phyloP scores from a whole-genome alignment of 2,797 vertebrate species.

The Rhinichthys osculus region DNA sequence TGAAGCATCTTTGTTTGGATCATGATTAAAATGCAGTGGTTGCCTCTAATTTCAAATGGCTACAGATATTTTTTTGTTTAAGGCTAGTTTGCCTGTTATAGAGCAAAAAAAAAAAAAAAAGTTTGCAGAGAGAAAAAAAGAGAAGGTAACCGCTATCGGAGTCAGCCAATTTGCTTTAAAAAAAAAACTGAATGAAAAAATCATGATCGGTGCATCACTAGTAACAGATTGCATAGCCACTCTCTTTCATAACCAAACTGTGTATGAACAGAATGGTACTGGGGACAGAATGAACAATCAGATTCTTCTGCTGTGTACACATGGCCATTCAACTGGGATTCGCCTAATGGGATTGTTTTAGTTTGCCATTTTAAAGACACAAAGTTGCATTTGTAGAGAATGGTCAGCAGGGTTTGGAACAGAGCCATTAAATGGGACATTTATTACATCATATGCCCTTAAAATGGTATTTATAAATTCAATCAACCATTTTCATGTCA shows the following conservation, averaged over 20 bases:
- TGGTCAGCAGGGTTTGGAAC: constrained; percentile 9
- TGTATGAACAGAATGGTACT: neutral
- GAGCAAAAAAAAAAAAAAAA: neutral
- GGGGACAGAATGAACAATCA: neutral
- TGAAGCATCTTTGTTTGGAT: neutral
- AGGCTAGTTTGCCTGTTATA: neutral
- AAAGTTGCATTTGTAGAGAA: neutral
- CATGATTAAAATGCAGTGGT: neutral
- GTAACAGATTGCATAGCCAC: neutral
- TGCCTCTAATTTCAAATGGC: neutral
- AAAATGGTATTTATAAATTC: neutral
- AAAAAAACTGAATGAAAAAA: too few relatives aligned
- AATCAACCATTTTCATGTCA: constrained; percentile 3
- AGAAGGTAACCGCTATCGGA: neutral
- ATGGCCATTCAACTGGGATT: neutral
- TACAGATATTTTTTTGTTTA: neutral
- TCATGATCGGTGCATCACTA: neutral
- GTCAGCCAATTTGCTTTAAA: neutral
- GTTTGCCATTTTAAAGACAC: neutral
- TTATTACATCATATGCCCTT: neutral
- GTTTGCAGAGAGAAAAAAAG: rapidly evolving
- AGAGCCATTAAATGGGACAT: neutral
- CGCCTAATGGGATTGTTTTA: neutral
- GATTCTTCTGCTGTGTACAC: neutral
- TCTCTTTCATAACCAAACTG: neutral